Base-by-base conservation (phyloP, 2,888 invertebrate species). In the Meiosimyza platycephala region DNA sequence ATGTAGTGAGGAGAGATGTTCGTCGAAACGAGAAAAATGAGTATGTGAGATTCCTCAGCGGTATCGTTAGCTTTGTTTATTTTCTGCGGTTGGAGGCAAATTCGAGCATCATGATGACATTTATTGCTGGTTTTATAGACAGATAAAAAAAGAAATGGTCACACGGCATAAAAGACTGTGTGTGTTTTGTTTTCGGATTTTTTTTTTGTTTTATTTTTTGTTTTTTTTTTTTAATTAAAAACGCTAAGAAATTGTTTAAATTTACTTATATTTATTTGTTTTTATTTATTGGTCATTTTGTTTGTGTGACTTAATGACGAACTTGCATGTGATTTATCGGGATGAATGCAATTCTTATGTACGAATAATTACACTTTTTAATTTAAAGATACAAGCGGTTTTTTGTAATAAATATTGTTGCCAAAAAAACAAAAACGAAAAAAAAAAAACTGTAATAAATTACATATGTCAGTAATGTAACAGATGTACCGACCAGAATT, bases 401-500 rank as follows among this genome's bases (percentile, higher is more conserved):
- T 40, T 40, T 40, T 6, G 40, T 40, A 40, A 40, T 40, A 40
- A 52, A 66, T 13, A 51, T 12, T 13, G 52, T 67, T 72, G 66
- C 16, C 51, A 28, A 54, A 63, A 47, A 48, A 62, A 64, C n/a
- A n/a, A n/a, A 71, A 50, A 52, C 18, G 1, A n/a, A n/a, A 70
- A 71, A 72, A 57, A 51, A 70, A 71, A 68, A 63, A 33, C 69
- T 47, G 67, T 67, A 73, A 74, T 74, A 69, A 74, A 76, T 76
- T 76, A 74, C 74, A 73, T 73, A 40, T 40, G 40, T 40, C 40
- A 40, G 7, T 5, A 40, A 7, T 40, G 40, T 40, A 40, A 40
- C 3, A 40, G 40, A 40, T 40, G 40, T 40, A 40, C 40, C 7
- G 40, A 6, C 40, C 6, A 40, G 2, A 3, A 40, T 40, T 40